Conservation (phyloP, 2,888 invertebrate genomes). For the Zhengitettix transpicula region DNA sequence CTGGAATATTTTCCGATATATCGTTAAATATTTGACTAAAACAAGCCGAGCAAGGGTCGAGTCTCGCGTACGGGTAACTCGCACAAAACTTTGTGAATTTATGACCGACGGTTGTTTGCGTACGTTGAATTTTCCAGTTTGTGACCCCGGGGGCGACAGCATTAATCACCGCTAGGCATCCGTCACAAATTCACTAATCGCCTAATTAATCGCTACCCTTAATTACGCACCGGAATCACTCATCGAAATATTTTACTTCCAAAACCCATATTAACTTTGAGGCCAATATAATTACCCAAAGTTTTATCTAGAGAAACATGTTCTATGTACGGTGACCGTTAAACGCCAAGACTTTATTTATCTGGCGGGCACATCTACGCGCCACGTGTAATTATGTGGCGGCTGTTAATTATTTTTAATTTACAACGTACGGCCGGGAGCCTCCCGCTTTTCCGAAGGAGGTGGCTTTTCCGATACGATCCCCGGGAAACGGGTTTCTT, state of each 20-base stretch:
- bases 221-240: background rate
- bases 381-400: background rate
- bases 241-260: background rate
- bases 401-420: background rate
- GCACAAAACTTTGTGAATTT: too few relatives aligned
- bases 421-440: background rate
- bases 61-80: too few relatives aligned
- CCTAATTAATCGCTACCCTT: background rate
- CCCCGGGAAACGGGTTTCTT: too few relatives aligned
- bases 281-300: background rate
- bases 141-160: too few relatives aligned
- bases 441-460: too few relatives aligned
- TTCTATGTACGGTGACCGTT: background rate
- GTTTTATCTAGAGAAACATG: background rate
- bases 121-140: too few relatives aligned
- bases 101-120: too few relatives aligned
- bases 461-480: too few relatives aligned
- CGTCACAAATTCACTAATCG: background rate
- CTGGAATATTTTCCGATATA: too few relatives aligned
- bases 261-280: background rate
- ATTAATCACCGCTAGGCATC: background rate
- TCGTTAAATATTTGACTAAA: too few relatives aligned
- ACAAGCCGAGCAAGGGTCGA: too few relatives aligned
- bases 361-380: background rate
- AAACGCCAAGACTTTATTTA: background rate